phyloP scores from a whole-genome alignment of 1,140 invertebrate genomes.

The Monochamus saltuarius region DNA sequence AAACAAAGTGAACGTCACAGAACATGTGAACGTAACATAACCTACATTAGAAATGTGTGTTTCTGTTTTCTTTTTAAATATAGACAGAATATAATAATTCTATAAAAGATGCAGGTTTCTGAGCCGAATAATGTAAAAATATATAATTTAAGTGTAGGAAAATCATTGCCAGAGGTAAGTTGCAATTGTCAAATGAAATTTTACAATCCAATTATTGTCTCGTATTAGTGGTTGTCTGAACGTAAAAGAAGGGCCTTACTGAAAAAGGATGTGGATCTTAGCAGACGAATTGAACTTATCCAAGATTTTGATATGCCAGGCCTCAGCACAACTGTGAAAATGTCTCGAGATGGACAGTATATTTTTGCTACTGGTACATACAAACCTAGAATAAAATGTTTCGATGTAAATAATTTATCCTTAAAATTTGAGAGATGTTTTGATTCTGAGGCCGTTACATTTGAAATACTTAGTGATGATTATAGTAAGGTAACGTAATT shows the following conservation, averaged over 20 bases:
- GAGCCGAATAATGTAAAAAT: constrained; percentile 95
- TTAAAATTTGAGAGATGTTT: constrained; percentile 98
- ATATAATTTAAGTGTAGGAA: constrained; percentile 95
- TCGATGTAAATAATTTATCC: constrained; percentile 92
- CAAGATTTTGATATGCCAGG: constrained; percentile 99
- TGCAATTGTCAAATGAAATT: neutral
- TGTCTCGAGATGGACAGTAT: constrained; percentile 92
- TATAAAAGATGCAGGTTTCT: constrained; percentile 70
- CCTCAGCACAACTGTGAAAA: constrained; percentile 79
- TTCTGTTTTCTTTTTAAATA: no score
- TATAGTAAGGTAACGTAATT: constrained; percentile 73
- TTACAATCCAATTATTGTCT: constrained; percentile 1
- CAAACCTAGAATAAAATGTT: constrained; percentile 95
- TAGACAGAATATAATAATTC: no score
- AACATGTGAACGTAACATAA: no score
- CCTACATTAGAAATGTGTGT: no score
- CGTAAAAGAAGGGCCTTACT: constrained; percentile 80
- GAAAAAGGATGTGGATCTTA: constrained; percentile 89
- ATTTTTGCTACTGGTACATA: constrained; percentile 93
- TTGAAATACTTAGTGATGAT: constrained; percentile 86
- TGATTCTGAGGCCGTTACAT: constrained; percentile 91
- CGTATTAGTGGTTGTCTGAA: constrained; percentile 88
- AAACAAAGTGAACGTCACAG: no score
- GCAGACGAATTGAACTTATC: constrained; percentile 90
- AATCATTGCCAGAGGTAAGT: constrained; percentile 93